Percentiles rank a stretch among this genome's conserved stretches.
These are phyloP conservation scores for Dipodomys ordii DNA, from an alignment of 2,113 vertebrate species.

Conservation along the genomic window DNA sequence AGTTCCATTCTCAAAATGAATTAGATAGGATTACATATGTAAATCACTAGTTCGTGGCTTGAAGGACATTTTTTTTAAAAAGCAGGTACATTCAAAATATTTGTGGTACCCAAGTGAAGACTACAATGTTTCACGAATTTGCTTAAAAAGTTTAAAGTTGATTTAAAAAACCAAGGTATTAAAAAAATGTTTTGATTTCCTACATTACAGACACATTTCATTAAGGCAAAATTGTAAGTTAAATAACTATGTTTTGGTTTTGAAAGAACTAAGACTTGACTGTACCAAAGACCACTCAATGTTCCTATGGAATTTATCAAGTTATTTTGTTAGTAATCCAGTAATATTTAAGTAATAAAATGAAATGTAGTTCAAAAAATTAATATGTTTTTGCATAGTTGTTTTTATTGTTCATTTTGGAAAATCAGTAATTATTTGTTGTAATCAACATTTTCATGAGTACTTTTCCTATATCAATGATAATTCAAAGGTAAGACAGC, in stretches of 20 bases:
- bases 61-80: not conserved
- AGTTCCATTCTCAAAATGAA: no score
- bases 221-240: no score
- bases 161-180: not conserved
- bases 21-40: not conserved
- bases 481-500: not conserved
- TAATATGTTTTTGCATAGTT: not conserved
- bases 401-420: not conserved
- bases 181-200: not conserved
- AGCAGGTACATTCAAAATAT: not conserved
- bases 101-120: not conserved
- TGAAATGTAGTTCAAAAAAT: not conserved
- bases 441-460: not conserved
- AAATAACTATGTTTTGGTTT: not conserved
- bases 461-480: not conserved
- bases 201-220: not conserved
- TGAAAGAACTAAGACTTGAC: not conserved
- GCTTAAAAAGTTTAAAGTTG: not conserved
- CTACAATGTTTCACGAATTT: not conserved
- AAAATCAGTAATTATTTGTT: not conserved
- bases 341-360: slow-evolving; percentile 16
- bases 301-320: not conserved
- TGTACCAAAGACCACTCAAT: slow-evolving; percentile 1
- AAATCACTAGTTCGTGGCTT: not conserved
- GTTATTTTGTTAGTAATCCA: not conserved